Base-by-base conservation (phyloP, 1,140 invertebrate species). In the Littorina saxatilis region DNA sequence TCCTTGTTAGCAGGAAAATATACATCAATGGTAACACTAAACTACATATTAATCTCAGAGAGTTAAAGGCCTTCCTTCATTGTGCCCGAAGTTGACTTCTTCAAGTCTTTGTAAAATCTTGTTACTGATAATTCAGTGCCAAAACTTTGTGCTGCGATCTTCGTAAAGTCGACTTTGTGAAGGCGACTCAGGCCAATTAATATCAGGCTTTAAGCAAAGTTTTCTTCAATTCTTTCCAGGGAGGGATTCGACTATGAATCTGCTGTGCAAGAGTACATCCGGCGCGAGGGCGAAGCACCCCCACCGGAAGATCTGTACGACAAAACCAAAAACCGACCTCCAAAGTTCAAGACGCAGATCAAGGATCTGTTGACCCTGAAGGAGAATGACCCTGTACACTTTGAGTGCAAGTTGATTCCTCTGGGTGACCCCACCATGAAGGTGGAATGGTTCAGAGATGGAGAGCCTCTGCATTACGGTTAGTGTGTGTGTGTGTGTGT, bases 381-480 rank as follows among this genome's bases (percentile, higher is more conserved):
- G 83, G 99, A 99, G 93, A 96, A 96, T 75, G 95, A 99, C 90
- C 97, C 96, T 40, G 97, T 97, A 75, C 97, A 99, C 94, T 98
- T 99, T 88, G 98, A 99, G 92, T 98, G 97, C 85, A 95, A 98
- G 61, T 94, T 99, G n/a, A 96, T 98, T 90, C 99, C 99, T n/a
- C 97, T 99, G 83, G 98, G 98, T 52, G 99, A 99, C 94, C 97
- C 98, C 2, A 98, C 97, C 37, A 94, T 99, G 63, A 98, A 97
- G 92, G 97, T 99, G 0, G 98, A 99, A 94, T 99, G 98, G 98
- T 99, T 97, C 93, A 96, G 97, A 91, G 98, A 99, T 93, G 97
- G 98, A 90, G 96, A 97, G 90, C 95, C 97, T 20, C 94, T 99
- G 66, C 96, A 97, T 93, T 96, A 97, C 91, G 98, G 98, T 95